phyloP scores from a whole-genome alignment of 2,113 vertebrate genomes.

The Pagrus major region DNA sequence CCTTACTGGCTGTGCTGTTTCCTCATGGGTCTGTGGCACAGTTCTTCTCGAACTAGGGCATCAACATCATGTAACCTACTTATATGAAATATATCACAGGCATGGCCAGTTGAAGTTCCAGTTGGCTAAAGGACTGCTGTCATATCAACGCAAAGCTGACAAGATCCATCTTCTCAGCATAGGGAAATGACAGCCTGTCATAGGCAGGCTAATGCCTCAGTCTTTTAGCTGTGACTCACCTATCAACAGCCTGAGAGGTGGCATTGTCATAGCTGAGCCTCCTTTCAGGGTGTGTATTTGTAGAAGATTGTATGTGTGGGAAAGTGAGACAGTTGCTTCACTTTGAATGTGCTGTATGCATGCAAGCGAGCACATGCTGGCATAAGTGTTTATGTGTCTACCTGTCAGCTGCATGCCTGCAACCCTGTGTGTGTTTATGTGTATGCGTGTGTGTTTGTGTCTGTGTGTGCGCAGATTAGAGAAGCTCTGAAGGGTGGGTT shows the following conservation, averaged over 20 bases:
- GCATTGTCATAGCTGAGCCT: conserved; percentile 37
- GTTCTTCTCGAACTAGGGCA: conserved; percentile 66
- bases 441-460: conserved; percentile 15
- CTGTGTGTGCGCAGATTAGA: conserved; percentile 71
- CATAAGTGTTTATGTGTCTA: neutral
- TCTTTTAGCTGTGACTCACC: conserved; percentile 53
- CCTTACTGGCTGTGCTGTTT: conserved; percentile 19
- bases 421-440: conserved; percentile 8
- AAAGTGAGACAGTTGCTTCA: conserved; percentile 18
- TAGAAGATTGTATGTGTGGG: conserved; percentile 4
- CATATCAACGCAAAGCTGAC: conserved; percentile 1
- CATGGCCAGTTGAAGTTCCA: conserved; percentile 25
- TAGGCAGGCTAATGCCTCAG: conserved; percentile 51
- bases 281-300: conserved; percentile 36
- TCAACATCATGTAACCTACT: conserved; percentile 54
- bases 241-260: conserved; percentile 45
- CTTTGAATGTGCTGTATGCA: neutral
- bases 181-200: conserved; percentile 43
- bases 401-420: neutral
- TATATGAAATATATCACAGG: conserved; percentile 19
- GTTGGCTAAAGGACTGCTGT: conserved; percentile 1
- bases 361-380: conserved; percentile 1
- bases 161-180: conserved; percentile 13
- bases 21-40: conserved; percentile 59
- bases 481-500: conserved; percentile 72